Evolutionary conservation across 1,140 invertebrate genomes (phyloP).

Genomic region (Chymomyza costata): DNA sequence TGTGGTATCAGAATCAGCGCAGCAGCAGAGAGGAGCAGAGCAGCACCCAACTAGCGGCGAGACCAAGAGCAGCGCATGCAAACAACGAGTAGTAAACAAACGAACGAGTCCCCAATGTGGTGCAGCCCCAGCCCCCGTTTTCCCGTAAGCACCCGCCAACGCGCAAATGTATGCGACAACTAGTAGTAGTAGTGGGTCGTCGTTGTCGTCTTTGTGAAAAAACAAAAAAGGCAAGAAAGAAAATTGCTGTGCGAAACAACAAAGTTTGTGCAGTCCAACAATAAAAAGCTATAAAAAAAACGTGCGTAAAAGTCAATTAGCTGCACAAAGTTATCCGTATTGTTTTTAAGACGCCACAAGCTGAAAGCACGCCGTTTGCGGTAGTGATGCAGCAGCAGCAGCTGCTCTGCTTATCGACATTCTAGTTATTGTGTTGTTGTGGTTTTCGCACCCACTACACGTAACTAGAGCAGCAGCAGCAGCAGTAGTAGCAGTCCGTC

Average conservation of each 20-base stretch:
- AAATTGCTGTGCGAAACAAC: neutral
- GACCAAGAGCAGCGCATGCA: neutral
- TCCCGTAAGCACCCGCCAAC: neutral
- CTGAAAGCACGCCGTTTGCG: conserved; percentile 4
- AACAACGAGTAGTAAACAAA: neutral
- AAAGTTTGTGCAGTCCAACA: conserved; percentile 12
- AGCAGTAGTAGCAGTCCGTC: neutral
- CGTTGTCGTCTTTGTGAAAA: conserved; percentile 36
- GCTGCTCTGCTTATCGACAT: conserved; percentile 34
- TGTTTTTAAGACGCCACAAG: neutral
- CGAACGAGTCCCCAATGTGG: conserved; percentile 37
- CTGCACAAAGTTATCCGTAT: conserved; percentile 11
- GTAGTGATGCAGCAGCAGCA: conserved; percentile 42
- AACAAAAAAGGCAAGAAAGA: conserved; percentile 20
- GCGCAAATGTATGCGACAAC: conserved; percentile 35
- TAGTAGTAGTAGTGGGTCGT: conserved; percentile 21
- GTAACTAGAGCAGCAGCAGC: conserved; percentile 50
- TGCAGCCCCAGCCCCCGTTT: conserved; percentile 29
- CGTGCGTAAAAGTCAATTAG: conserved; percentile 45
- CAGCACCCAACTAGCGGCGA: conserved; percentile 16
- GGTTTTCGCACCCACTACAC: conserved; percentile 66
- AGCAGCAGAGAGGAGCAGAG: conserved; percentile 30
- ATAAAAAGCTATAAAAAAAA: no score
- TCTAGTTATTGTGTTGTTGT: conserved; percentile 48
- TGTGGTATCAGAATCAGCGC: conserved; percentile 5